A percentile compares a stretch with the other conserved stretches of the same genome.
Evolutionary conservation across 2,888 invertebrate genomes (phyloP).

Genomic region (Seira sanloemensis): DNA sequence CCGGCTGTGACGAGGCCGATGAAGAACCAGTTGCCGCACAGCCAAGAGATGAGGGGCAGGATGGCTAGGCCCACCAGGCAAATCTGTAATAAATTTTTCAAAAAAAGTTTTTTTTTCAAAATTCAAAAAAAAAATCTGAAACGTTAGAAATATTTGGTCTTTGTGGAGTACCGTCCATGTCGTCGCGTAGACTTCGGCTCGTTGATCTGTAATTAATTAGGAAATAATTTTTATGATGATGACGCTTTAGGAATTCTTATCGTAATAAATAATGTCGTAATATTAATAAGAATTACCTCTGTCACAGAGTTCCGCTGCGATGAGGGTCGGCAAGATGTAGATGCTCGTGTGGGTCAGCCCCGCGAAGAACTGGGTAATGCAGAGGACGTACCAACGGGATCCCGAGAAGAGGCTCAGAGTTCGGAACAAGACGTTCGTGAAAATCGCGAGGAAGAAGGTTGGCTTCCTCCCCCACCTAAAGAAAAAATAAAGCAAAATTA

Average conservation of each 20-base stretch:
- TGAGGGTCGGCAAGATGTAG: slow-evolving; percentile 61
- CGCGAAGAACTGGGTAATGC: slow-evolving; percentile 57
- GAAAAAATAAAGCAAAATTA: no score
- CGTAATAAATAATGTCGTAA: not conserved
- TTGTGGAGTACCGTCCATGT: slow-evolving; percentile 48
- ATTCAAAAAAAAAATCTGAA: no score
- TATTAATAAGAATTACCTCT: slow-evolving; percentile 44
- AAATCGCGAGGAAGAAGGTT: slow-evolving; percentile 77
- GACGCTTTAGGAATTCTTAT: not conserved
- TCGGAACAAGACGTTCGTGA: slow-evolving; percentile 72
- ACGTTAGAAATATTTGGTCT: no score
- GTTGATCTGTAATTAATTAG: no score
- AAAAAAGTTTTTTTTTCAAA: no score
- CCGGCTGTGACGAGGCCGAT: slow-evolving; percentile 57
- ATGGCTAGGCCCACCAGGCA: slow-evolving; percentile 61
- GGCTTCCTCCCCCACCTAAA: slow-evolving; percentile 77
- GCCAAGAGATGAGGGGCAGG: slow-evolving; percentile 59
- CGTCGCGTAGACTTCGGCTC: slow-evolving; percentile 49
- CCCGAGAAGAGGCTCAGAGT: slow-evolving; percentile 53
- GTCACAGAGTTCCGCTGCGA: slow-evolving; percentile 65
- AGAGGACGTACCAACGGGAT: slow-evolving; percentile 38
- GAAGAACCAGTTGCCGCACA: slow-evolving; percentile 49
- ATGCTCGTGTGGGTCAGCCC: slow-evolving; percentile 63
- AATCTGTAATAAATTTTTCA: slow-evolving; percentile 33
- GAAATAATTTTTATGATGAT: not conserved